Evolutionary conservation across 2,113 vertebrate species (phyloP), one percentile per base, ranked within the genome.

Genomic region (Corythornis cristatus): DNA sequence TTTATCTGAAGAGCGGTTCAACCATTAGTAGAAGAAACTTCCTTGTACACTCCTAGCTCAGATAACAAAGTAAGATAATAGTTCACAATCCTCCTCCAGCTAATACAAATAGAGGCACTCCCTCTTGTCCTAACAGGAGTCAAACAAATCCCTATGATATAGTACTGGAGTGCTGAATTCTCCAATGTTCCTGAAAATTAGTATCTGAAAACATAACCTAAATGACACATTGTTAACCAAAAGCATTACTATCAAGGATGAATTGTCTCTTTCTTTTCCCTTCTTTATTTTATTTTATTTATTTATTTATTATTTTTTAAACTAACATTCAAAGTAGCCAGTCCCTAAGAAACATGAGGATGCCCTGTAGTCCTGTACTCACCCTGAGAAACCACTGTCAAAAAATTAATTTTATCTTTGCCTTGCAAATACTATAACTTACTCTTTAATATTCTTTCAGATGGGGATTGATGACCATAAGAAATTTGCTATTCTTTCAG

Each of bases 1-100:
- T 98, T 98, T 98, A 98, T 98, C 98, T 98, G 97, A 98, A 98
- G 98, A 98, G 97, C 94, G 6, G 97, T 95, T 97, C 97, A 97
- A 92, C 97, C 98, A 98, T 98, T 98, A 98, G 98, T 96, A 98
- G 97, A 97, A 97, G 97, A 97, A 98, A 97, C 97, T 98, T 98
- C 98, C 98, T 97, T 97, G 97, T 98, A 97, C 97, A 97, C 96
- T 96, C 96, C 97, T 97, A 97, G 96, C 97, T 97, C 97, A 98
- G 98, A 98, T 98, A 99, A 98, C 98, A 97, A 94, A 95, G 97
- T 72, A 82, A 98, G 98, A 98, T 98, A 98, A 97, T 96, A 95
- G 96, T 88, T 96, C 95, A 93, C 97, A 98, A 96, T 98, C 97
- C 97, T 96, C 96, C 97, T 95, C 95, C 96, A 93, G 96, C 93